Conservation (phyloP, 2,113 vertebrate genomes). For the Tragelaphus strepsiceros region DNA sequence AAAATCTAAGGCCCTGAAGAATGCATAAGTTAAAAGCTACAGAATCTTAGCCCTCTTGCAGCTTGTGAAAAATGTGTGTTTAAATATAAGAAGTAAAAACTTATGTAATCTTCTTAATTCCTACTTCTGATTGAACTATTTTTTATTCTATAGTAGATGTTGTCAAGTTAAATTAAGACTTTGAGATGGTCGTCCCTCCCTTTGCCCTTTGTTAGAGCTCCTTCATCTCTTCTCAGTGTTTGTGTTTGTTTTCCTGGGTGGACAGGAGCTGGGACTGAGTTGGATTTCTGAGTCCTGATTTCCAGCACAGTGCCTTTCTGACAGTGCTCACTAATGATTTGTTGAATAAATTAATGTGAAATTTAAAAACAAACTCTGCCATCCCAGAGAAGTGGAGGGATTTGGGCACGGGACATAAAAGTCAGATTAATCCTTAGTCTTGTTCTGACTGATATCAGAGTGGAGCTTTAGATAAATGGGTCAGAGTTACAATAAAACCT, state of each 20-base stretch:
- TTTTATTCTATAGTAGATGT: not conserved
- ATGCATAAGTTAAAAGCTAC: not conserved
- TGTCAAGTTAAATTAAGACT: not conserved
- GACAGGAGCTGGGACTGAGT: not conserved
- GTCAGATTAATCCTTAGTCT: not conserved
- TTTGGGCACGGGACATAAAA: not conserved
- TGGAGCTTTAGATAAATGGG: not conserved
- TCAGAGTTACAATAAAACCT: not conserved
- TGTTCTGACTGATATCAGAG: not conserved
- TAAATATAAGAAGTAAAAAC: not conserved
- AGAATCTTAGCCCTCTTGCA: not conserved
- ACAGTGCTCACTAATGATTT: not conserved
- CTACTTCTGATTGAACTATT: not conserved
- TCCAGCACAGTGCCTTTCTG: not conserved
- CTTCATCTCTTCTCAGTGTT: not conserved
- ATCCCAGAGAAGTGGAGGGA: not conserved
- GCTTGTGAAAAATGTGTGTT: constrained; percentile 19
- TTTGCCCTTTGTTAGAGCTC: not conserved
- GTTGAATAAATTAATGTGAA: not conserved
- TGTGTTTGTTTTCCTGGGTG: not conserved
- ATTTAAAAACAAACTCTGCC: not conserved
- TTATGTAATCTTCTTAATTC: not conserved
- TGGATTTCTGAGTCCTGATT: not conserved
- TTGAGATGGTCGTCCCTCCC: not conserved
- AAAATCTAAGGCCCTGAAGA: not conserved